Percentiles rank a stretch among this genome's conserved stretches.
Conservation (phyloP, 2,888 invertebrate genomes). For the Portevinia maculata region DNA sequence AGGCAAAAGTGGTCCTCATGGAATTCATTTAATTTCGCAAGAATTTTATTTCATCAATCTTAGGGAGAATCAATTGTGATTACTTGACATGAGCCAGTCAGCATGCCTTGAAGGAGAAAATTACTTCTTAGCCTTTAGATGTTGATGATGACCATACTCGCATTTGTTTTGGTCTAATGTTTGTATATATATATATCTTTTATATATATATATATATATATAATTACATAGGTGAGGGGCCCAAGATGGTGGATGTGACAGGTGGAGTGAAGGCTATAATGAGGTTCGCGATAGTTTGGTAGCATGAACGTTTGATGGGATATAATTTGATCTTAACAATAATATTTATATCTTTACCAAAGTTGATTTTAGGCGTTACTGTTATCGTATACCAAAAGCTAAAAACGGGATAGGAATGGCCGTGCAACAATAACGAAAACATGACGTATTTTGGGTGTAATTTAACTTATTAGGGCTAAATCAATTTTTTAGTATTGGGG, state of each 20-base stretch:
- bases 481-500: too few species aligned
- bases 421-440: too few species aligned
- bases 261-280: conserved; percentile 37
- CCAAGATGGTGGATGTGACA: conserved; percentile 8
- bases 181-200: conserved; percentile 24
- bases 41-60: conserved; percentile 66
- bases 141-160: conserved; percentile 46
- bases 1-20: conserved; percentile 56
- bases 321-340: too few species aligned
- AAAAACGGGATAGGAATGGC: too few species aligned
- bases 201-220: too few species aligned
- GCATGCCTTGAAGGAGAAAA: conserved; percentile 43
- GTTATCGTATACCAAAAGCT: too few species aligned
- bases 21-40: conserved; percentile 69
- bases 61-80: conserved; percentile 68
- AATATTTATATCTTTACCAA: too few species aligned
- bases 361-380: too few species aligned
- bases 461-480: too few species aligned
- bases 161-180: too few species aligned
- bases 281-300: not conserved
- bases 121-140: conserved; percentile 53
- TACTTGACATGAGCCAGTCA: conserved; percentile 39
- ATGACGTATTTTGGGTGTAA: too few species aligned
- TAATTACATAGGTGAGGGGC: not conserved
- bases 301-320: too few species aligned